Percentiles rank a stretch among this genome's conserved stretches.
Evolutionary conservation across 2,113 vertebrate genomes (phyloP).

Genomic region (human (Homo sapiens)): GRCh38 chr17:79977501-79978000

Average conservation of each 20-base stretch:
- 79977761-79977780: neutral
- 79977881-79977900: neutral
- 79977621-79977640: neutral
- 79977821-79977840: neutral
- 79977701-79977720: neutral
- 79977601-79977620: neutral
- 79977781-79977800: neutral
- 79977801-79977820: neutral
- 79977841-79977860: neutral
- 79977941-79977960: neutral
- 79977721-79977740: neutral
- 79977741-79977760: neutral
- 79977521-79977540: accelerated
- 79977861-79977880: neutral
- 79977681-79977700: neutral
- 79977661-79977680: neutral
- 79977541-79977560: neutral
- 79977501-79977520: neutral
- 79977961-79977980: neutral
- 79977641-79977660: neutral
- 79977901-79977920: accelerated
- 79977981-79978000: accelerated
- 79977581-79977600: too few species aligned
- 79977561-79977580: neutral
- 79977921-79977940: neutral